These are phyloP conservation scores for Microplitis mediator DNA, from an alignment of 1,140 invertebrate species.

Conservation along the genomic window DNA sequence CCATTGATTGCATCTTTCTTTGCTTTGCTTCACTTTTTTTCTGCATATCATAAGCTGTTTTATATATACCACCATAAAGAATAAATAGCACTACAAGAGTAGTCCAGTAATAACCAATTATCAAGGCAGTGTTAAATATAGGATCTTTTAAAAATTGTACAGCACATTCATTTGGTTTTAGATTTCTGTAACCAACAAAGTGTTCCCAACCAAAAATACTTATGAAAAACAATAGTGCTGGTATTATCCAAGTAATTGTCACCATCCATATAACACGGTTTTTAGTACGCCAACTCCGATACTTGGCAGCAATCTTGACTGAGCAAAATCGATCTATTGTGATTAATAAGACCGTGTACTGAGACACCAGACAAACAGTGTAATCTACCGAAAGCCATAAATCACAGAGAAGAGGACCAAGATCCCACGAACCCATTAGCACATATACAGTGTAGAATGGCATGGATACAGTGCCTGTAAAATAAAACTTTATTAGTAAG, in stretches of 20 bases:
- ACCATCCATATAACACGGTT: conserved; percentile 91
- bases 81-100: conserved; percentile 92
- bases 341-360: conserved; percentile 98
- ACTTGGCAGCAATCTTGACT: conserved; percentile 97
- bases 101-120: conserved; percentile 98
- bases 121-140: conserved; percentile 96
- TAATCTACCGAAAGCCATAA: conserved; percentile 99
- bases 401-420: conserved; percentile 95
- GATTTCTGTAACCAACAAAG: conserved; percentile 89
- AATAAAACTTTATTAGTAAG: background rate
- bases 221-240: conserved; percentile 95
- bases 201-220: conserved; percentile 99
- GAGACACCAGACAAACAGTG: conserved; percentile 97
- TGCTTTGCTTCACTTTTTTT: conserved; percentile 96
- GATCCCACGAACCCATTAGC: conserved; percentile 94
- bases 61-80: conserved; percentile 97
- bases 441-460: conserved; percentile 97
- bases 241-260: conserved; percentile 97
- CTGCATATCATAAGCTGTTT: conserved; percentile 97
- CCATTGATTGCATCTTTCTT: conserved; percentile 92
- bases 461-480: conserved; percentile 82
- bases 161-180: conserved; percentile 88
- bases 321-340: conserved; percentile 99
- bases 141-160: conserved; percentile 99
- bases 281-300: conserved; percentile 96